Evolutionary conservation across 2,888 invertebrate genomes (phyloP).

Genomic region (Xiphydria camelus): DNA sequence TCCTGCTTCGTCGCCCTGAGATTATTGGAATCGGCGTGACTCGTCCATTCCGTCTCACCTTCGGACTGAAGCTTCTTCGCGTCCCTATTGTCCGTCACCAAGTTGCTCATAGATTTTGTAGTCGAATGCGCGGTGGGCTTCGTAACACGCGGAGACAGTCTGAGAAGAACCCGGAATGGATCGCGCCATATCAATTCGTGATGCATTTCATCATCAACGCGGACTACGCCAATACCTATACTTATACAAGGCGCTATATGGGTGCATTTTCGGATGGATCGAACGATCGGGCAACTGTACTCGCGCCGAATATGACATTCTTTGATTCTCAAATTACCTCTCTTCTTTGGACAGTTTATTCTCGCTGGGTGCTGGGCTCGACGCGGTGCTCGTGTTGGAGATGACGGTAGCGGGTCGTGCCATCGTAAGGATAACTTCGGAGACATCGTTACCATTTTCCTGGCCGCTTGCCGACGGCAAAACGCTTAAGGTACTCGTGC

Average conservation of each 20-base stretch:
- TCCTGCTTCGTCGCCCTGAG: constrained; percentile 41
- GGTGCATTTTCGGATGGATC: too few species aligned
- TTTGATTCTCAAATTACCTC: too few species aligned
- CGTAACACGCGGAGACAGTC: constrained; percentile 55
- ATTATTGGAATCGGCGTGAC: constrained; percentile 38
- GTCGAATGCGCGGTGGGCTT: constrained; percentile 47
- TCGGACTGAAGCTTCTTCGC: constrained; percentile 37
- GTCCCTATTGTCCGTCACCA: constrained; percentile 40
- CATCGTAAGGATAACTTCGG: constrained; percentile 67
- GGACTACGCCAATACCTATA: too few species aligned
- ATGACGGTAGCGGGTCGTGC: constrained; percentile 70
- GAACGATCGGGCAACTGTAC: too few species aligned
- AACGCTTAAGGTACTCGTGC: constrained; percentile 49
- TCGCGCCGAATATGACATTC: too few species aligned
- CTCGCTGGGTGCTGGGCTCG: constrained; percentile 62
- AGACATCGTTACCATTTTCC: constrained; percentile 50
- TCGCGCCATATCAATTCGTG: too few species aligned
- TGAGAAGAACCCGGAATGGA: constrained; percentile 24
- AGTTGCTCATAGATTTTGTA: constrained; percentile 41
- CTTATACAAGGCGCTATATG: too few species aligned
- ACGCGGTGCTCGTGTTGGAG: constrained; percentile 66
- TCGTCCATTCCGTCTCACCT: constrained; percentile 47
- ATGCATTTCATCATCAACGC: too few species aligned
- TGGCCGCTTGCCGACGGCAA: constrained; percentile 43
- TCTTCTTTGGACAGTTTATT: constrained; percentile 64